Conservation (phyloP, 1,140 invertebrate species). For the Rhopalosiphum padi region DNA sequence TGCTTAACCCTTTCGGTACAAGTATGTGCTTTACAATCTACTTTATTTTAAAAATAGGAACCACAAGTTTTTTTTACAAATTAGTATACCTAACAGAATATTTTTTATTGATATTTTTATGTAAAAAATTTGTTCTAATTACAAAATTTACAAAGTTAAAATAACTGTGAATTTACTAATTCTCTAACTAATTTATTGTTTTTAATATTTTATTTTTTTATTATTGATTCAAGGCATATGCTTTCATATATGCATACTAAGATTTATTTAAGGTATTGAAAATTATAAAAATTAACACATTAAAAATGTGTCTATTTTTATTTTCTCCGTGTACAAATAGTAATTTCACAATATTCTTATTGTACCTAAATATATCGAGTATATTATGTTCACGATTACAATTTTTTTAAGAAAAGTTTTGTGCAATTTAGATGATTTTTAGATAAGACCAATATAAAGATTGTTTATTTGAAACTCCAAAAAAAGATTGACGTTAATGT, state of each 20-base stretch:
- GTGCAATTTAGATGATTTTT: too few relatives aligned
- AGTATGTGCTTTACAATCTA: too few relatives aligned
- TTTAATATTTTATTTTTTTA: not conserved
- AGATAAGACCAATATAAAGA: too few relatives aligned
- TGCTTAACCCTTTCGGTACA: too few relatives aligned
- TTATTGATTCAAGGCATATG: not conserved
- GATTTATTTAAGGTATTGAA: too few relatives aligned
- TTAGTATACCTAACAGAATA: too few relatives aligned
- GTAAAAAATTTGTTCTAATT: not conserved
- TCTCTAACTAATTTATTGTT: not conserved
- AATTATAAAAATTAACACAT: not conserved
- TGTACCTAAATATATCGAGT: not conserved
- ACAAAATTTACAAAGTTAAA: not conserved
- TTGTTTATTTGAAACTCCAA: too few relatives aligned
- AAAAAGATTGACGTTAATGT: too few relatives aligned
- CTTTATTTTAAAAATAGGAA: too few relatives aligned
- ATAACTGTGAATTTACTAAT: not conserved
- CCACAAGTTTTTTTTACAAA: too few relatives aligned
- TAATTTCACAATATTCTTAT: not conserved
- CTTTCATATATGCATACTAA: not conserved
- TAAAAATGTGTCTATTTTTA: not conserved
- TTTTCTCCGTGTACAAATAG: not conserved
- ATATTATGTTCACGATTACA: not conserved
- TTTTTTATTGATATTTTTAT: too few relatives aligned
- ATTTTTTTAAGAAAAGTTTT: not conserved